phyloP scores from a whole-genome alignment of 2,888 invertebrate species.

The Hypercompe scribonia region DNA sequence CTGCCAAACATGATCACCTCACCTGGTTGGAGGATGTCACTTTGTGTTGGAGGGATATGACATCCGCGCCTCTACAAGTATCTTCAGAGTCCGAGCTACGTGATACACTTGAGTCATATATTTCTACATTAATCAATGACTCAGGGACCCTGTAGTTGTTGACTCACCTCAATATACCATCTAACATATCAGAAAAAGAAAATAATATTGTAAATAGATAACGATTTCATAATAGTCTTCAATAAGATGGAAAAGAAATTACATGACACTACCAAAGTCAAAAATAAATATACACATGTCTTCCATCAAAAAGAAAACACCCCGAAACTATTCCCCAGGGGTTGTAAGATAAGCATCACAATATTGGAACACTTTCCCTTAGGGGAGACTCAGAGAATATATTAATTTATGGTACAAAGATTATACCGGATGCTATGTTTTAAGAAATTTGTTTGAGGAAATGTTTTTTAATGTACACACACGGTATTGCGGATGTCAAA shows the following conservation, averaged over 20 bases:
- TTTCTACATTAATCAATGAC: too few relatives aligned
- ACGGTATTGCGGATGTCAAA: neutral
- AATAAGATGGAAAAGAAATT: neutral
- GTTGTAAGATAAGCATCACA: neutral
- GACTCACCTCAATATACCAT: too few relatives aligned
- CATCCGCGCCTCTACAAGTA: too few relatives aligned
- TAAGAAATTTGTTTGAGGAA: neutral
- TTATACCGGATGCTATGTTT: neutral
- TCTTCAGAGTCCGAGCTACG: too few relatives aligned
- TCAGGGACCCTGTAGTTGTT: too few relatives aligned
- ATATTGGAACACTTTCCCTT: neutral
- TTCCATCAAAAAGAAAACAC: neutral
- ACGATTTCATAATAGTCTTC: neutral
- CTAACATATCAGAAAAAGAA: neutral
- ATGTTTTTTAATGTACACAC: neutral
- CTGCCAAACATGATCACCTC: too few relatives aligned
- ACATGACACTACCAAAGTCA: neutral
- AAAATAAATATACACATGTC: neutral
- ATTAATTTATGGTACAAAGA: neutral
- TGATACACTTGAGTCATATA: too few relatives aligned
- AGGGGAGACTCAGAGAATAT: neutral
- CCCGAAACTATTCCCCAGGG: neutral
- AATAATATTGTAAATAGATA: neutral
- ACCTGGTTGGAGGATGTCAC: too few relatives aligned
- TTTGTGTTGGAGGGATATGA: too few relatives aligned